Evolutionary conservation across 92 coral and sea anemone species (phyloP), one percentile per base, ranked within the genome.

Genomic region (Porites evermanni): DNA sequence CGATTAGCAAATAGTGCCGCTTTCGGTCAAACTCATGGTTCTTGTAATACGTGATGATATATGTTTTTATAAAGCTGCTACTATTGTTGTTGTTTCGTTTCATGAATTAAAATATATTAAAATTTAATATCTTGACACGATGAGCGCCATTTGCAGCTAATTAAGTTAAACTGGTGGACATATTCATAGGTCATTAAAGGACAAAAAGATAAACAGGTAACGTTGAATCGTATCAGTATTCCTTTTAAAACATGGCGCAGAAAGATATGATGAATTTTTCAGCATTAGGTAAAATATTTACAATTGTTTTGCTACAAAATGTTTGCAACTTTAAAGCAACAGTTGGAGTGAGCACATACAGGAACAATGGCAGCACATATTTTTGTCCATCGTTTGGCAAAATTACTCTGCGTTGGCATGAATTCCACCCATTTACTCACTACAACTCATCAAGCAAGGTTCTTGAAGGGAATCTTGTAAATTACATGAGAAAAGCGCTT

Each of bases 381-480:
- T 52, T 13, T 8, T 56, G 80, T 18, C 80, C 80, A 26, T 59
- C 80, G 16, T 76, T 76, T 21, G 18, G 18, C 23, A 20, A 59
- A 26, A 29, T 76, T 1, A 58, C 4, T 0, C 68, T 17, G 13
- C 51, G 52, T 7, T 76, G 80, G 80, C 80, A 76, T 20, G 80
- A 76, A 0, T 76, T 59, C 17, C 68, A 76, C 14, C 68, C 80
- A 24, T 76, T 76, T 59, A 26, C 80, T 4, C 67, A 76, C 60
- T 56, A 59, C 53, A 76, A 76, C 23, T 59, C 67, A 17, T 76
- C 80, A 12, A 59, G 68, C 80, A 76, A 76, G 80, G 32, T 14
- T 18, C 80, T 76, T 59, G 67, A 76, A 59, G 80, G 80, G 29
- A 23, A 26, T 23, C 80, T 76, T 47, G 2, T 8, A 16, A 14